Conservation (phyloP, 2,888 invertebrate genomes). For the Ischnus inquisitorius region DNA sequence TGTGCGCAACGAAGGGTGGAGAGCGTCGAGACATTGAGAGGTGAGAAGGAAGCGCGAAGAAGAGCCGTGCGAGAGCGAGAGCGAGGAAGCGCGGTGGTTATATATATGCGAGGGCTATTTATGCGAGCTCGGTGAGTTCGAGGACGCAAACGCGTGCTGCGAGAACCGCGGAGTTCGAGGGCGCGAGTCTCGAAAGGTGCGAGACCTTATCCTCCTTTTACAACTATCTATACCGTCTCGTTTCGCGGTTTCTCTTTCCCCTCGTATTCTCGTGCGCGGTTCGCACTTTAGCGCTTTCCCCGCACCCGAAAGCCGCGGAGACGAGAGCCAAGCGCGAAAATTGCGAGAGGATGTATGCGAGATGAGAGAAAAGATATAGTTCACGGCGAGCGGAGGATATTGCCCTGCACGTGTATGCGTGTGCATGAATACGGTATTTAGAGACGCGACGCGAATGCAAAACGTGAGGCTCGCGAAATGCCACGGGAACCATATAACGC, state of each 20-base stretch:
- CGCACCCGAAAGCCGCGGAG: background rate
- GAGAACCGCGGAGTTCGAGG: slow-evolving; percentile 55
- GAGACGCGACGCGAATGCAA: slow-evolving; percentile 50
- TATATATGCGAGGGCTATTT: slow-evolving; percentile 54
- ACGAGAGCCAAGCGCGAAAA: slow-evolving; percentile 14
- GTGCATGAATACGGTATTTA: slow-evolving; percentile 50
- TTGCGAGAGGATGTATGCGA: slow-evolving; percentile 12
- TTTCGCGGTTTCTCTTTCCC: slow-evolving; percentile 11
- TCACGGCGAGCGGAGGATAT: background rate
- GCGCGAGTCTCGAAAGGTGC: slow-evolving; percentile 62
- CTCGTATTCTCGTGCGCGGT: background rate
- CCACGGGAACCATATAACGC: slow-evolving; percentile 44
- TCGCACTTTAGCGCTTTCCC: slow-evolving; percentile 12
- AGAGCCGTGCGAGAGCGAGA: slow-evolving; percentile 26
- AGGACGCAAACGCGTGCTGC: slow-evolving; percentile 48
- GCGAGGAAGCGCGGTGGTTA: background rate
- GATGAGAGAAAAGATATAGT: background rate
- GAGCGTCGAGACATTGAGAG: slow-evolving; percentile 29
- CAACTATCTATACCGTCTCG: slow-evolving; percentile 18
- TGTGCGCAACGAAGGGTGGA: slow-evolving; percentile 40
- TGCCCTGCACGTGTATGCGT: background rate
- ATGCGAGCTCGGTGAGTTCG: slow-evolving; percentile 57
- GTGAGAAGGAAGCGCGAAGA: slow-evolving; percentile 26
- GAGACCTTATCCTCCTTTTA: slow-evolving; percentile 58
- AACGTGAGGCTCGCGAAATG: slow-evolving; percentile 53